These are phyloP conservation scores for Notechis scutatus DNA, from an alignment of 2,113 vertebrate species.

Conservation along the genomic window DNA sequence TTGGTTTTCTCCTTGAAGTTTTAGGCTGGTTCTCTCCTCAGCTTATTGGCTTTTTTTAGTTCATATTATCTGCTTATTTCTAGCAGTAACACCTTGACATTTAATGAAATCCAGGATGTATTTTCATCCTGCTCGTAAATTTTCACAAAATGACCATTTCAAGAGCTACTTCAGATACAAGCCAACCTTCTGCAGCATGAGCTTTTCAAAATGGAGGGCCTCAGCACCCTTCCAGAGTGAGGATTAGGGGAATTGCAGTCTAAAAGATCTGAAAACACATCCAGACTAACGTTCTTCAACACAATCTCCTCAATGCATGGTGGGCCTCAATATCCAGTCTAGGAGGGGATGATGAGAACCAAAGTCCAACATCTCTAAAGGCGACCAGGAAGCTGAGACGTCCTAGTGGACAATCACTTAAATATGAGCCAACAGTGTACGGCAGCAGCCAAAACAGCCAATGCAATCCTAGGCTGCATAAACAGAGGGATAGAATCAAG, in stretches of 20 bases:
- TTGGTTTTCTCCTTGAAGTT: too few species aligned
- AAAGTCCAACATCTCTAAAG: not conserved
- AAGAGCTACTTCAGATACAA: not conserved
- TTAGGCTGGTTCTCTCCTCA: too few species aligned
- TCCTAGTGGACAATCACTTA: too few species aligned
- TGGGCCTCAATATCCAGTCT: not conserved
- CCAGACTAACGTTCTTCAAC: not conserved
- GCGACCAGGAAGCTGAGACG: not conserved
- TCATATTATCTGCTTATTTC: not conserved
- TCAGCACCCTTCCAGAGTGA: not conserved
- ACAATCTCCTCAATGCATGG: not conserved
- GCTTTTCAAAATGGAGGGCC: not conserved
- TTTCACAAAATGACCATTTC: not conserved
- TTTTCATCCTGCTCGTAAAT: not conserved
- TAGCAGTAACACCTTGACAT: not conserved
- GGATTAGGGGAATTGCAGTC: not conserved
- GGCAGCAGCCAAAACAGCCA: too few species aligned
- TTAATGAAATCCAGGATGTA: not conserved
- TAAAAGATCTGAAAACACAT: not conserved
- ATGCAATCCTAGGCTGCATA: too few species aligned
- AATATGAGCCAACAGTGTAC: too few species aligned
- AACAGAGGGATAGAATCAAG: too few species aligned
- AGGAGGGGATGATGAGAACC: not conserved
- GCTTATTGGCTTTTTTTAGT: not conserved
- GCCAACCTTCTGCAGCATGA: not conserved